Evolutionary conservation across 2,888 invertebrate genomes (phyloP).

Genomic region (Dryococelus australis): DNA sequence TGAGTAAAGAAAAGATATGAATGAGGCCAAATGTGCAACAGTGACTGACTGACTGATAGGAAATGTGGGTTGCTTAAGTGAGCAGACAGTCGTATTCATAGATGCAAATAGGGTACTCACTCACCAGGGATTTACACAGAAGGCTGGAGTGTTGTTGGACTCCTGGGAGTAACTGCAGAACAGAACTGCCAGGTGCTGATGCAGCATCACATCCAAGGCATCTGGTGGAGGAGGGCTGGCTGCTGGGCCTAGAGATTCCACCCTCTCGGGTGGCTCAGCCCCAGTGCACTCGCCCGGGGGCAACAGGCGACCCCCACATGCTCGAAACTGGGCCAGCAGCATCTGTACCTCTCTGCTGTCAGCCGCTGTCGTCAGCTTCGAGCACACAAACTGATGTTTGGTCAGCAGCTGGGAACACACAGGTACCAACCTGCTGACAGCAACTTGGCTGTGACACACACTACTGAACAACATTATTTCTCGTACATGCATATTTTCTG

Average conservation of each 20-base stretch:
- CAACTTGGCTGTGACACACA: neutral
- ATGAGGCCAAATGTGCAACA: no score
- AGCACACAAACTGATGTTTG: conserved; percentile 76
- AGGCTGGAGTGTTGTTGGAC: conserved; percentile 81
- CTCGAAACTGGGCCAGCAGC: conserved; percentile 84
- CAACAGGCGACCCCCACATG: conserved; percentile 76
- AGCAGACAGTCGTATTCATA: no score
- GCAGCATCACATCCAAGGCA: conserved; percentile 80
- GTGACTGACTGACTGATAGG: no score
- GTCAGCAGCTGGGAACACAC: conserved; percentile 60
- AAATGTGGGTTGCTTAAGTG: no score
- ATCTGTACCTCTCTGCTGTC: conserved; percentile 74
- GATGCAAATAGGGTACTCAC: conserved; percentile 53
- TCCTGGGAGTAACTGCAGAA: conserved; percentile 86
- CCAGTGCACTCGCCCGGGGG: conserved; percentile 44
- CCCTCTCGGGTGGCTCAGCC: conserved; percentile 33
- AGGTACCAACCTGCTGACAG: neutral
- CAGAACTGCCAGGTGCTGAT: conserved; percentile 87
- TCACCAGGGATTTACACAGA: conserved; percentile 90
- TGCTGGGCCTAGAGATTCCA: conserved; percentile 10
- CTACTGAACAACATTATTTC: no score
- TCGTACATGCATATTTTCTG: no score
- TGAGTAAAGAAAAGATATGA: no score
- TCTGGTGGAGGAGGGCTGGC: conserved; percentile 58
- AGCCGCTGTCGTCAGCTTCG: conserved; percentile 71